Evolutionary conservation across 2,797 vertebrate genomes (phyloP).

Genomic region (Dryobates pubescens): DNA sequence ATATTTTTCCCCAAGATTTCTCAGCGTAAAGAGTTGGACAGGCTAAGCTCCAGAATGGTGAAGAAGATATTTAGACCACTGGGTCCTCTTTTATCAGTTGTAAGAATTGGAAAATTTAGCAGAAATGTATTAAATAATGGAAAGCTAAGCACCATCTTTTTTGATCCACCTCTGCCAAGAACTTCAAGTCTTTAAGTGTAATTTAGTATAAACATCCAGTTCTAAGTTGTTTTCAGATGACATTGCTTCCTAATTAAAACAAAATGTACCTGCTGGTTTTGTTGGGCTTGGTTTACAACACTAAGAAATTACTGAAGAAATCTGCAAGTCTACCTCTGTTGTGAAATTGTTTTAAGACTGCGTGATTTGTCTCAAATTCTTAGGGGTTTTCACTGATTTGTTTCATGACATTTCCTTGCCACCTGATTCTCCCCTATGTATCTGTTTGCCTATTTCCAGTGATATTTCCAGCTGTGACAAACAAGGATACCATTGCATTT

Average conservation of each 20-base stretch:
- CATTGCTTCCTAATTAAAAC: neutral
- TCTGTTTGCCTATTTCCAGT: neutral
- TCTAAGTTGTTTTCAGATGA: neutral
- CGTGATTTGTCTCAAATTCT: neutral
- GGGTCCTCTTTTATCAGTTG: neutral
- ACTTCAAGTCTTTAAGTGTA: constrained; percentile 5
- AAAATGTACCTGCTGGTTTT: neutral
- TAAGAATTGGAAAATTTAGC: neutral
- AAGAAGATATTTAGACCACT: neutral
- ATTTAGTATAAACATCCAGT: constrained; percentile 22
- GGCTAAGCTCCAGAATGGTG: neutral
- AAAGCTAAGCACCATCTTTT: neutral
- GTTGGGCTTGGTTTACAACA: neutral
- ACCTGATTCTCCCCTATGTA: neutral
- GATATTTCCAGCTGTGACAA: constrained; percentile 5
- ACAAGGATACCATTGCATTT: constrained; percentile 44
- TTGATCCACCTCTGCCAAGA: constrained; percentile 18
- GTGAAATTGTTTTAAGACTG: neutral
- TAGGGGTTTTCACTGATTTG: neutral
- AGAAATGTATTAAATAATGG: constrained; percentile 21
- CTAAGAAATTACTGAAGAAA: neutral
- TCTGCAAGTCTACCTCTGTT: neutral
- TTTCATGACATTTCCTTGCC: neutral
- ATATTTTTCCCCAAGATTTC: constrained; percentile 1
- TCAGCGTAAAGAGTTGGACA: constrained; percentile 20